Evolutionary conservation across 30 jellyfish, hydroid and myxozoan genomes (phyloP).

Genomic region (Turritopsis dohrnii): DNA sequence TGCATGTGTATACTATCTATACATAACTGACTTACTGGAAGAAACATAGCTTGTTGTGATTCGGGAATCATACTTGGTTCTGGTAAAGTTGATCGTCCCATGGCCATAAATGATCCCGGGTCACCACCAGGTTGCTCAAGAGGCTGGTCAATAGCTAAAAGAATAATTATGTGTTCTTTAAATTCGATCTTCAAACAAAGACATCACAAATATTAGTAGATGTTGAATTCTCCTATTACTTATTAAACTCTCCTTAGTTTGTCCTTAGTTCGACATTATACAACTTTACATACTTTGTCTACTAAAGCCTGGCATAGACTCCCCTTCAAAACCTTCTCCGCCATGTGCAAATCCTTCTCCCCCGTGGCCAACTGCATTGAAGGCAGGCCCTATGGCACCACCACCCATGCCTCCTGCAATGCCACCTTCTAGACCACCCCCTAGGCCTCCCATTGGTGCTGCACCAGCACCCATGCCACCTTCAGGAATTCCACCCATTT

Average conservation of each 20-base stretch:
- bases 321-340: slow-evolving; percentile 18
- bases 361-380: neutral
- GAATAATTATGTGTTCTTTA: neutral
- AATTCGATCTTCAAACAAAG: neutral
- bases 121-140: slow-evolving; percentile 12
- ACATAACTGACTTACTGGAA: neutral
- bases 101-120: slow-evolving; percentile 2
- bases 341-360: slow-evolving; percentile 18
- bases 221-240: neutral
- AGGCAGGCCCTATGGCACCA: too few relatives aligned
- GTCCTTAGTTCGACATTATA: too few relatives aligned
- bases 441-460: slow-evolving; percentile 16
- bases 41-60: slow-evolving; percentile 9
- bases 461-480: slow-evolving; percentile 29
- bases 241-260: too few relatives aligned
- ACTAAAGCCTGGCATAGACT: slow-evolving; percentile 21
- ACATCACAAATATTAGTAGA: too few relatives aligned
- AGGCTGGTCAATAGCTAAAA: slow-evolving; percentile 12
- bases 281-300: slow-evolving; percentile 28
- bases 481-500: slow-evolving; percentile 32
- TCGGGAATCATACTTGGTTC: slow-evolving; percentile 8
- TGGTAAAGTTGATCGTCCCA: slow-evolving; percentile 5
- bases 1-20: neutral
- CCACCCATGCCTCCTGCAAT: slow-evolving; percentile 23
- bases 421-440: slow-evolving; percentile 23